Evolutionary conservation across 2,888 invertebrate genomes (phyloP).

Genomic region (Lepetodrilus schrolli): DNA sequence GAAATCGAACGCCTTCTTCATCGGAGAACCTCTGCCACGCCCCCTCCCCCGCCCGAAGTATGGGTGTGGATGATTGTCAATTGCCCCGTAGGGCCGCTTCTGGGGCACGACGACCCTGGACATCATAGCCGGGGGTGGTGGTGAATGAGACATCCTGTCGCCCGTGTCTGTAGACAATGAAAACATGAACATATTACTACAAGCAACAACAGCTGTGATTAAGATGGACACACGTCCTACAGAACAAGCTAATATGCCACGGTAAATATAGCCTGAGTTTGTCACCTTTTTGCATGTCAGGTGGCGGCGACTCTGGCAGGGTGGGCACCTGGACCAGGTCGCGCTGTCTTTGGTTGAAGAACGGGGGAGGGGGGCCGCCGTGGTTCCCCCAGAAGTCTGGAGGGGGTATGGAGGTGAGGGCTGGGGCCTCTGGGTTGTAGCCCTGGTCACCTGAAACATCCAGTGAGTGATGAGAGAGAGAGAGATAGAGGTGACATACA

Average conservation of each 20-base stretch:
- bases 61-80: constrained; percentile 13
- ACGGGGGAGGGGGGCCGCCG: constrained; percentile 41
- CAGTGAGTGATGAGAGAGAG: too few species aligned
- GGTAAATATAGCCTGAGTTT: too few species aligned
- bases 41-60: neutral
- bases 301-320: constrained; percentile 43
- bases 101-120: constrained; percentile 46
- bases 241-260: too few species aligned
- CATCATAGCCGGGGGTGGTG: constrained; percentile 25
- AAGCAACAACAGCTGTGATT: too few species aligned
- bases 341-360: constrained; percentile 55
- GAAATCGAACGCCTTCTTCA: constrained; percentile 62
- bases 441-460: constrained; percentile 54
- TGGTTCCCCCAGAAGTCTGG: constrained; percentile 31
- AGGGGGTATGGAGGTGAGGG: constrained; percentile 77
- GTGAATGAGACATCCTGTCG: neutral
- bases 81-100: constrained; percentile 39
- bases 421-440: constrained; percentile 89
- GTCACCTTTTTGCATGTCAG: constrained; percentile 36
- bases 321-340: constrained; percentile 50
- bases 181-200: too few species aligned
- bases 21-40: constrained; percentile 37
- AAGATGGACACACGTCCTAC: too few species aligned
- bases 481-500: too few species aligned
- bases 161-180: neutral